Evolutionary conservation across 2,797 vertebrate genomes (phyloP), one percentile per base, ranked within the genome.

Genomic region (Uromys caudimaculatus): DNA sequence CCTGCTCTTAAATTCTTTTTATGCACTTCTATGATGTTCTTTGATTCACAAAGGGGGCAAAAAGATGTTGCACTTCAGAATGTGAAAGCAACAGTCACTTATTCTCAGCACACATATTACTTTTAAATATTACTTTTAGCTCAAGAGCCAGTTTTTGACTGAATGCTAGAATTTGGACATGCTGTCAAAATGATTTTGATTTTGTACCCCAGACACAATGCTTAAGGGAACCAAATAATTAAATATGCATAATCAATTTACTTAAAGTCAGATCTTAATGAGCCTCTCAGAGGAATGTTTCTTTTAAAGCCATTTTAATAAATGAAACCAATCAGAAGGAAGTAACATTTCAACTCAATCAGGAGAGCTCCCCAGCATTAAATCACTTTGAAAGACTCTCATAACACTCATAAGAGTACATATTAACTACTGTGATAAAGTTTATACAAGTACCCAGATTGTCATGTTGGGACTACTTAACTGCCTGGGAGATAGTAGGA

Each of bases 361-460:
- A 97, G 82, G 96, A 97, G 73, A 93, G 78, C 75, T 76, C 21
- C 71, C 92, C 67, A 58, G 14, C 62, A 94, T 92, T 98, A 98
- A 97, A 96, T 97, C 97, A 97, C 77, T 95, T 94, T 69, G 89
- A 97, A 97, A 93, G 93, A 85, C 73, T 97, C 96, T 97, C 90
- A 24, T 58, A 96, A 93, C 85, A 92, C 60, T 85, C 93, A 76
- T 94, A 90, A 94, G 14, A 91, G 62, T 71, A 29, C 32, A 52
- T 58, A 60, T 93, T 91, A 97, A 71, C 56, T 90, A n/a, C 79
- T 71, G 69, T 19, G 64, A 87, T 97, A 89, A 94, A 89, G 23
- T 47, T 95, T 91, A 95, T 82, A 92, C 24, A 95, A 92, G 62
- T 86, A 92, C 24, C 10, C 19, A 64, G 14, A 60, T 95, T 95